Base-by-base conservation (phyloP, 53 echinoderm and acorn worm species). In the Holothuria scabra region DNA sequence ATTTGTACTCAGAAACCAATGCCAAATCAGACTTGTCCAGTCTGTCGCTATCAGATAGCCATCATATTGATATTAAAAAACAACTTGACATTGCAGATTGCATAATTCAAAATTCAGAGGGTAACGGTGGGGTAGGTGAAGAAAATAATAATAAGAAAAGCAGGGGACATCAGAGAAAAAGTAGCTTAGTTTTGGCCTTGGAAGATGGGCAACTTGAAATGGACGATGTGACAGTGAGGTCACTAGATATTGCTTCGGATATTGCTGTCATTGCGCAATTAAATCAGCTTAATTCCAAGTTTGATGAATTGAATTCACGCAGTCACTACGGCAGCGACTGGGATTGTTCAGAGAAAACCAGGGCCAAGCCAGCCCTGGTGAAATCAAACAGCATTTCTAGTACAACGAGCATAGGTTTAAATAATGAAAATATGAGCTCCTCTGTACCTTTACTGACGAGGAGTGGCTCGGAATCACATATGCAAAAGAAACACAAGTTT, bases 181-280 rank as follows among this genome's bases (percentile, higher is more conserved):
- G 86, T 82, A 97, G 97, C 68, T 86, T 97, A 85, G 85, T 92
- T 23, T 84, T 94, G n/a, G 97, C 97, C 33, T 38, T 94, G 59
- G 86, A 90, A 46, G 97, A 94, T 76, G 97, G 97, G 26, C 87
- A 86, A 25, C 84, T 97, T n/a, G 92, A 94, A 35, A 92, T 97
- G 66, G 91, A 86, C 20, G 92, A 93, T 57, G 75, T 85, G 19
- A 58, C 83, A 18, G 68, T 80, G 64, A 72, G 86, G 28, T 74
- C 97, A 0, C 80, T 87, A 23, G 85, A 93, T 41, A 89, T 93
- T 38, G 87, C 88, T 24, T 83, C 88, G 11, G 95, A 95, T 71
- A 91, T 95, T 38, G 83, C 91, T 24, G 67, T 95, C 28, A 91
- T 95, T 31, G 86, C 91, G 11, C 95, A 93, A 28, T 60, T 95